Evolutionary conservation across 2,113 vertebrate genomes (phyloP), one percentile per base, ranked within the genome.

Genomic region (Heterotilapia buettikoferi): DNA sequence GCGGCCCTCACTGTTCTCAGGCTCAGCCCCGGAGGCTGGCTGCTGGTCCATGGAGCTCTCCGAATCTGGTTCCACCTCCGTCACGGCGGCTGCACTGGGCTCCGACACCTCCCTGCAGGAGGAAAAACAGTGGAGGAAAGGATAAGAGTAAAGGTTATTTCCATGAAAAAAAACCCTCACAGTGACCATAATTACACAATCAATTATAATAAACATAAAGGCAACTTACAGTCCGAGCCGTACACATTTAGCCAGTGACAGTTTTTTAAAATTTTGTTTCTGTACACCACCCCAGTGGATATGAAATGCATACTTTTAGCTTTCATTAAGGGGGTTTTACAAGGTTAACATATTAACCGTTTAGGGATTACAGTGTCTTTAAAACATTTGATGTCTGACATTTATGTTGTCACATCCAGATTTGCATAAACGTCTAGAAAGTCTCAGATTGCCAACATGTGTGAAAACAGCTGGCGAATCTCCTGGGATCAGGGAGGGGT

Each of bases 51-150:
- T 84, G 53, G 95, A 88, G 79, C 94, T 93, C 93, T 96, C 95
- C 0, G 94, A 92, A 79, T 95, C 94, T 1, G 94, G 93, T 63
- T 97, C 96, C 87, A 92, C 94, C 90, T 97, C 96, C 3, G 95
- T 96, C 79, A 95, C 91, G 2, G 96, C 93, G 1, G 96, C 93
- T 38, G 94, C 92, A 56, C 95, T 95, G 71, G 96, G 94, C 91
- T 97, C 96, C 1, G 96, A 95, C 86, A 97, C 95, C 91, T 96
- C 97, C 86, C 97, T 97, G 88, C 16, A 83, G n/a, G 71, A 84
- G 84, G 47, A n/a, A 89, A 9, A 84, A 81, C 13, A 24, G 80
- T 29, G 21, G 45, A 33, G 19, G 6, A 31, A 78, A 50, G 26
- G 71, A 19, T 50, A 19, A n/a, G 88, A 26, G 61, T 76, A 79